These are phyloP conservation scores for Ciconia boyciana DNA, from an alignment of 2,113 vertebrate species.

Conservation along the genomic window DNA sequence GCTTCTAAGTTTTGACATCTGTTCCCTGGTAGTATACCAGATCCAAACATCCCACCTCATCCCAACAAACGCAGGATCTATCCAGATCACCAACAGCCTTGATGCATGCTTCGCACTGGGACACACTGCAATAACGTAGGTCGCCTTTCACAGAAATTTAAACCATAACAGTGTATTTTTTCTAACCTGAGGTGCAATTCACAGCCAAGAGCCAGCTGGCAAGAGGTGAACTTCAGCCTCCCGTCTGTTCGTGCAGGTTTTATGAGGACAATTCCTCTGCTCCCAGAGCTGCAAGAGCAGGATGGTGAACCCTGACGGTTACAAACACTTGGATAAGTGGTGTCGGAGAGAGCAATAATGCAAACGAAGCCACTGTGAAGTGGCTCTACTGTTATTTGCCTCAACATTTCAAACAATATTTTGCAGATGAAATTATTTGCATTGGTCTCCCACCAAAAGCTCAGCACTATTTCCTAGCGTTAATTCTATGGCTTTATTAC, in stretches of 20 bases:
- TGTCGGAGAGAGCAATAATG: not conserved
- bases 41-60: not conserved
- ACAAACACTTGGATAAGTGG: not conserved
- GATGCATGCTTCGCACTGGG: rapidly evolving
- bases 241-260: not conserved
- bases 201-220: not conserved
- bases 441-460: not conserved
- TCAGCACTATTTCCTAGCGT: not conserved
- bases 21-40: not conserved
- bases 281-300: not conserved
- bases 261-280: not conserved
- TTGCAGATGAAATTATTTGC: not conserved
- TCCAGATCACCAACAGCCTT: not conserved
- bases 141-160: not conserved
- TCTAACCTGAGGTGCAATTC: rapidly evolving
- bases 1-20: not conserved
- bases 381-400: not conserved
- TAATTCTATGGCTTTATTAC: not conserved
- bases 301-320: not conserved
- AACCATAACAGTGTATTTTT: not conserved
- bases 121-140: rapidly evolving
- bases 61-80: not conserved
- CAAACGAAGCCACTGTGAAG: not conserved
- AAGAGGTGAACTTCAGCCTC: not conserved
- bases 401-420: not conserved